Evolutionary conservation across 1,140 invertebrate species (phyloP), one percentile per base, ranked within the genome.

Genomic region (Hyles vespertilio): DNA sequence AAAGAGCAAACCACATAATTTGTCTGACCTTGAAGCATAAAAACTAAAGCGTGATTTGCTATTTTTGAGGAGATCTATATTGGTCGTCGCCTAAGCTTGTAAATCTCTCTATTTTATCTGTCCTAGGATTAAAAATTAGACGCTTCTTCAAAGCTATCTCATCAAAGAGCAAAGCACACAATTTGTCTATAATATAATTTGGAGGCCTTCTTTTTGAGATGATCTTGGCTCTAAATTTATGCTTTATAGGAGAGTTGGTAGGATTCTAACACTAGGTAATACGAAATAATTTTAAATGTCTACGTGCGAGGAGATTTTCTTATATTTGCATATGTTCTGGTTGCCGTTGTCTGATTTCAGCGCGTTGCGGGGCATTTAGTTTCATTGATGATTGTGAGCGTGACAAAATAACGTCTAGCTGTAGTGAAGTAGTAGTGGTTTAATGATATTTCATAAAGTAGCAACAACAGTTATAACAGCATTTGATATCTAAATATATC

Each of bases 111-210:
- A 67, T 50, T 62, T 62, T 59, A 8, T 62, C 45, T 33, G 32
- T 48, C 1, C 47, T 36, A 3, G 10, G 5, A 57, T 59, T 59
- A 33, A 32, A 59, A 22, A 62, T 47, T 5, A 67, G 33, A 8
- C 57, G 36, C 12, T 45, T 48, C 51, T 67, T 59, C 22, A 59
- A 45, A 3, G 60, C 49, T 22, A 62, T 67, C 43, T 62, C 60
- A 5, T 67, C 60, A 33, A 62, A 40, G 47, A 47, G 40, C 45
- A 55, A 54, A 12, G 3, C 12, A 55, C 43, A 51, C 0, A 36
- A 22, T 9, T 51, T 12, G 5, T 32, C 46, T 11, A n/a, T 9
- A 5, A 8, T 45, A 6, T 56, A 46, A 47, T 46, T n/a, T 45
- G 32, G 7, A 5, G 32, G n/a, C 45, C 47, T 56, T 56, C 10